Base-by-base conservation (phyloP, 2,888 invertebrate genomes). In the Miltochrista miniata region DNA sequence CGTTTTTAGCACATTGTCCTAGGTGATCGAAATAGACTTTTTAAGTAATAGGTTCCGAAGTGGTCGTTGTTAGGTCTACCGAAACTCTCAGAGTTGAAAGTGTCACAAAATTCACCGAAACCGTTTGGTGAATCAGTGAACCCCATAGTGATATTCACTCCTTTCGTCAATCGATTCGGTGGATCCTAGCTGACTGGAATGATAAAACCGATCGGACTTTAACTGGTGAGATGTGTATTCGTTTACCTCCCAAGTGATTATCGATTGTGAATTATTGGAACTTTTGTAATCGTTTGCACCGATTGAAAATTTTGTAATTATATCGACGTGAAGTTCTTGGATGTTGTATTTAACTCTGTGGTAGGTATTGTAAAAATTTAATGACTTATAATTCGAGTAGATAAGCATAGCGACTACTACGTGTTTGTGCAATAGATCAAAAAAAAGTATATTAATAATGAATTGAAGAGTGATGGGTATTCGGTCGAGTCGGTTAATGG, bases 301-400 rank as follows among this genome's bases (percentile, higher is more conserved):
- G 74, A 86, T 84, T 86, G 79, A 80, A 83, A n/a, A 38, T 87
- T 88, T 89, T 90, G 89, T 90, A 89, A 90, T 87, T 87, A 90
- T 83, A 90, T 83, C 81, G 83, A 87, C 81, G 79, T 90, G 83
- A 84, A 78, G 75, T 87, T 90, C 89, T 31, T 89, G 87, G 79
- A 89, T 90, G 90, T 90, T 83, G 89, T 90, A 87, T 88, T 87
- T 87, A 87, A 87, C 81, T 85, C 79, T 80, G 82, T 87, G 85
- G 87, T 81, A 73, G 79, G 77, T 86, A 87, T 84, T 90, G 89
- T 90, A 90, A 83, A 89, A 83, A 85, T 76, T 77, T 81, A 81
- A 81, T 83, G 81, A 88, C 76, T 81, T 83, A 83, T 82, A 83
- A 85, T 83, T 87, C 70, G 78, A 83, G 85, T 89, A 87, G 88